Conservation (phyloP, 2,113 vertebrate species). For the Apodemus sylvaticus region DNA sequence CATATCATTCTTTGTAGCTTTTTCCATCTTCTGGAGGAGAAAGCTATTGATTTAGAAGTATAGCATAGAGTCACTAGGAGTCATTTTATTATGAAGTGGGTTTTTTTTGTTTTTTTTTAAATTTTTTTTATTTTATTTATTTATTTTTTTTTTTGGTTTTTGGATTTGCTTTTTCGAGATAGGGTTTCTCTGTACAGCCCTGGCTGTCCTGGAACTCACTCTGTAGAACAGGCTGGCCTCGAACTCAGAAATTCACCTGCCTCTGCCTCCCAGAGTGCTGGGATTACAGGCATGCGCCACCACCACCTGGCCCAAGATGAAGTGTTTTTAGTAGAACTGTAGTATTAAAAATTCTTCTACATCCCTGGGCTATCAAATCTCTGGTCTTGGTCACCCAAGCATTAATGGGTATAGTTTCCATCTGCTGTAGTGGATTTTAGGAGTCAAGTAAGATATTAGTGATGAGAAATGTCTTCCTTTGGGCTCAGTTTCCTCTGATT, state of each 20-base stretch:
- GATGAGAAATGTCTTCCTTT: not conserved
- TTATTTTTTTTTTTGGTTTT: no score
- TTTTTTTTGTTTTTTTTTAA: no score
- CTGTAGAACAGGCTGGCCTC: no score
- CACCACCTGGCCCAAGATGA: no score
- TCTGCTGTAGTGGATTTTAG: not conserved
- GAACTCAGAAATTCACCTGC: no score
- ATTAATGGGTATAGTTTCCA: not conserved
- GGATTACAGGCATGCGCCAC: no score
- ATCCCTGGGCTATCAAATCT: not conserved
- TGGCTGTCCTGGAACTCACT: no score
- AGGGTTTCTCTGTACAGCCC: no score
- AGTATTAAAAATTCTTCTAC: not conserved
- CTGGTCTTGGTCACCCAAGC: not conserved
- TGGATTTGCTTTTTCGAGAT: no score
- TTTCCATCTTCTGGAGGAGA: not conserved
- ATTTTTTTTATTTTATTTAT: no score
- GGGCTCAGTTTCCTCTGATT: not conserved
- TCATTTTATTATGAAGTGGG: not conserved
- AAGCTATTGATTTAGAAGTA: not conserved
- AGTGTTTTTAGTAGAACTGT: not conserved
- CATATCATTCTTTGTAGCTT: not conserved
- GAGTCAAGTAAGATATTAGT: not conserved
- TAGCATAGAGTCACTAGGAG: not conserved
- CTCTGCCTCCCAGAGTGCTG: no score